These are phyloP conservation scores for Cnemophilus loriae DNA, from an alignment of 2,113 vertebrate species.

Conservation along the genomic window DNA sequence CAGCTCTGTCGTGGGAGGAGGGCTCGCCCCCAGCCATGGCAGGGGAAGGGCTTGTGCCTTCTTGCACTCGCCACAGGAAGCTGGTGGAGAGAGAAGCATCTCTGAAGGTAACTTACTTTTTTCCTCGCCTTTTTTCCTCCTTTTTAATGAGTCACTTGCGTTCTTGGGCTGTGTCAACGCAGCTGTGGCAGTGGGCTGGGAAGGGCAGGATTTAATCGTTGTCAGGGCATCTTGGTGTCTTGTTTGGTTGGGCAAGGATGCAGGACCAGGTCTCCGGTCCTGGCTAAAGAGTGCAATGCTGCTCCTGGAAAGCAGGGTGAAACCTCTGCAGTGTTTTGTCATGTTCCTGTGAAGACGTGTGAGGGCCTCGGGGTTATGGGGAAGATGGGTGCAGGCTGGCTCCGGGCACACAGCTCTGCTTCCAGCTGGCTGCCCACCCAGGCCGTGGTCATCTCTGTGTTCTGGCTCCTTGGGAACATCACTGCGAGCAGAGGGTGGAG, in stretches of 20 bases:
- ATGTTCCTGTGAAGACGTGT: accelerated
- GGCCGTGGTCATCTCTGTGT: accelerated
- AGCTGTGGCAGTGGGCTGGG: not conserved
- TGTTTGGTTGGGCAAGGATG: not conserved
- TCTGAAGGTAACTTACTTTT: not conserved
- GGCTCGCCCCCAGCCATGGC: not conserved
- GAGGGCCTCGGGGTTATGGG: not conserved
- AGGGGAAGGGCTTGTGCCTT: not conserved
- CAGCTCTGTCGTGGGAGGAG: not conserved
- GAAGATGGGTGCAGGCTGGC: accelerated
- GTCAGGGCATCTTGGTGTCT: not conserved
- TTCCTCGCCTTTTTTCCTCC: accelerated
- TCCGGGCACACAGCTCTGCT: not conserved
- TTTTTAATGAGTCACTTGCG: not conserved
- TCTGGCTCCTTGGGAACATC: not conserved
- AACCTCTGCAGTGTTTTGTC: not conserved
- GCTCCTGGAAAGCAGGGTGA: not conserved
- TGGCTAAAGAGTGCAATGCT: not conserved
- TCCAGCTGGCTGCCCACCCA: not conserved
- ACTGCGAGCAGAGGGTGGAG: not conserved
- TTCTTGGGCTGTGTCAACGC: accelerated
- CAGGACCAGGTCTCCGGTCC: not conserved
- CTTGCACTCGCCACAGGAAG: not conserved
- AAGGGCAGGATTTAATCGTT: accelerated
- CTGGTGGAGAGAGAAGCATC: not conserved